Base-by-base conservation (phyloP, 2,797 vertebrate genomes). In the Aulostomus chinensis region DNA sequence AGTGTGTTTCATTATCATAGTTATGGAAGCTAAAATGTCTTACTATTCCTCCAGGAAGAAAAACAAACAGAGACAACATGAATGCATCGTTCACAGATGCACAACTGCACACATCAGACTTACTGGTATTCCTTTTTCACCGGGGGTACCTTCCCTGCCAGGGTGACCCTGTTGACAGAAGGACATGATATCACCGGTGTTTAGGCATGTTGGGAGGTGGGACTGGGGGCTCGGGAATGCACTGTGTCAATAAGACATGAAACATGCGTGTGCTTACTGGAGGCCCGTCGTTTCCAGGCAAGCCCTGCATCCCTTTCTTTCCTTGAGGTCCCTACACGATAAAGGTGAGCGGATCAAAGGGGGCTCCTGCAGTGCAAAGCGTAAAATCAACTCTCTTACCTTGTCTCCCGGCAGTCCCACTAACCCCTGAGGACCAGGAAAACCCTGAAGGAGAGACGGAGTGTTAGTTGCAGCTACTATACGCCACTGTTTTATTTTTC, bases 321-420 rank as follows among this genome's bases (percentile, higher is more conserved):
- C 97, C 97, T 68, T 94, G 74, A 0, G 97, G 97, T 4, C 96
- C 97, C 97, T 99, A 31, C 20, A 70, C 53, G 40, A 68, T 13
- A 59, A 34, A 63, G 8, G 66, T 10, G 3, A 37, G 14, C 16
- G 12, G 17, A 4, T 55, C n/a, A 9, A n/a, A n/a, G n/a, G n/a
- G n/a, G n/a, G n/a, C n/a, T n/a, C n/a, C n/a, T n/a, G n/a, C n/a
- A n/a, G n/a, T n/a, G n/a, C n/a, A n/a, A n/a, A n/a, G n/a, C n/a
- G 24, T 17, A 2, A 17, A 5, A 13, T 22, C 5, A 38, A 30
- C 11, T 20, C 9, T 13, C 52, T 58, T 91, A 98, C 97, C 88
- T 99, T 99, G 4, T 96, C 93, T 88, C 97, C 97, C 31, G 96
- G 97, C 36, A 94, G 87, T 38, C 96, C 96, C 0, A 98, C 96